phyloP scores from a whole-genome alignment of 2,113 vertebrate genomes.

The Orcinus orca region DNA sequence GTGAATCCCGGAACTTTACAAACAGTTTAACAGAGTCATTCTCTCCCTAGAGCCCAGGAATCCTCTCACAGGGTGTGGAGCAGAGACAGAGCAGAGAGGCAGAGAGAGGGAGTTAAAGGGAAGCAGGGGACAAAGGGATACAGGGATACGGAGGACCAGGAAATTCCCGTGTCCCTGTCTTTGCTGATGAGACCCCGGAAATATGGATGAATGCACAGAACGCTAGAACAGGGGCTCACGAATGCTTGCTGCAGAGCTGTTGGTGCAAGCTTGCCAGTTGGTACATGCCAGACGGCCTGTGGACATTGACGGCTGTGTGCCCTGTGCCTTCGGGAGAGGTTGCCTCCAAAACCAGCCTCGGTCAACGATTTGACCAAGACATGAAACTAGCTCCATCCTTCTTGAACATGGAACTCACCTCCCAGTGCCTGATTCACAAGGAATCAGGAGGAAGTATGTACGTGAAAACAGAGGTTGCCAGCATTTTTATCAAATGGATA shows the following conservation, averaged over 20 bases:
- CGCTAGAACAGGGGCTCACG: accelerated
- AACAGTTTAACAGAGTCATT: background rate
- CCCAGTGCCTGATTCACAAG: background rate
- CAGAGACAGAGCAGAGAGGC: background rate
- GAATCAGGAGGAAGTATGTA: background rate
- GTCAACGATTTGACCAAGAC: background rate
- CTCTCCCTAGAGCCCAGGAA: slow-evolving; percentile 21
- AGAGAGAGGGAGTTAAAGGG: accelerated
- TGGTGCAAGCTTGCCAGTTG: accelerated
- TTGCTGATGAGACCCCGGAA: background rate
- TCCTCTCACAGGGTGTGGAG: background rate
- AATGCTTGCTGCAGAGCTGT: accelerated
- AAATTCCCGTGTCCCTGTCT: accelerated
- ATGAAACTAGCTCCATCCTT: background rate
- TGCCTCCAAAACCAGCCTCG: background rate
- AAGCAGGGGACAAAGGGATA: background rate
- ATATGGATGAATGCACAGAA: accelerated
- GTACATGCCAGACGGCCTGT: background rate
- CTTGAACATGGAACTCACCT: background rate
- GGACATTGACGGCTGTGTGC: background rate
- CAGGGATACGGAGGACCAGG: accelerated
- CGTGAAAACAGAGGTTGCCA: background rate
- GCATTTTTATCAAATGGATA: background rate
- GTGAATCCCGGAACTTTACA: background rate
- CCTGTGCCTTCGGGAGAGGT: accelerated